These are phyloP conservation scores for Tinea trinotella DNA, from an alignment of 2,888 invertebrate genomes.

Conservation along the genomic window DNA sequence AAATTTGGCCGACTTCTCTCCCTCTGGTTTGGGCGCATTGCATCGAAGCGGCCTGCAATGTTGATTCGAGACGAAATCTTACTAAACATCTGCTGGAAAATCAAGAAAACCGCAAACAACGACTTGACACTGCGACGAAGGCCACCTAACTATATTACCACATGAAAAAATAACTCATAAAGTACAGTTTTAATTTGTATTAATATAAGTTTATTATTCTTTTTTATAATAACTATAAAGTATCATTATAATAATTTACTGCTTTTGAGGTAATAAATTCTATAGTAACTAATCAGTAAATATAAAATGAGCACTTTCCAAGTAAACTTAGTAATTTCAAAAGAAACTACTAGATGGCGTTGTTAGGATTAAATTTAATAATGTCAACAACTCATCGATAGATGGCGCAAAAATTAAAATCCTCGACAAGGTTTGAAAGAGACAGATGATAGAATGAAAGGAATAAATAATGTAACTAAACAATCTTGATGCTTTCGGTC, in stretches of 20 bases:
- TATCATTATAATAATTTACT: too few species aligned
- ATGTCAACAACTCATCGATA: not conserved
- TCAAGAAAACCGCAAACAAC: conserved; percentile 30
- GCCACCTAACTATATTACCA: conserved; percentile 14
- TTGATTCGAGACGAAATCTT: conserved; percentile 33
- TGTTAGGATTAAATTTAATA: not conserved
- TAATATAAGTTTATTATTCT: too few species aligned
- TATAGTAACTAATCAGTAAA: too few species aligned
- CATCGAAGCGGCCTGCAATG: conserved; percentile 39
- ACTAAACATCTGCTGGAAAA: conserved; percentile 49
- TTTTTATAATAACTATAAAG: too few species aligned
- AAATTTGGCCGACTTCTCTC: conserved; percentile 42
- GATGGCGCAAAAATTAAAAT: conserved; percentile 11
- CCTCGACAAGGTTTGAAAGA: conserved; percentile 4
- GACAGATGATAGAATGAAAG: conserved; percentile 14
- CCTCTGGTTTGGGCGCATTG: conserved; percentile 44
- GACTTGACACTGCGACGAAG: conserved; percentile 19
- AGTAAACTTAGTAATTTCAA: not conserved
- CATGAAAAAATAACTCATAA: not conserved
- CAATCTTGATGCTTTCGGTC: conserved; percentile 16
- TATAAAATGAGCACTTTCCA: too few species aligned
- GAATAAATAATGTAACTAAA: conserved; percentile 16
- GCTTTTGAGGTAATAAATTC: too few species aligned
- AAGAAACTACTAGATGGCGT: not conserved
- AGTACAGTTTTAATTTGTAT: too few species aligned